Conservation (phyloP, 2,888 invertebrate genomes). For the Tiliacea aurago region DNA sequence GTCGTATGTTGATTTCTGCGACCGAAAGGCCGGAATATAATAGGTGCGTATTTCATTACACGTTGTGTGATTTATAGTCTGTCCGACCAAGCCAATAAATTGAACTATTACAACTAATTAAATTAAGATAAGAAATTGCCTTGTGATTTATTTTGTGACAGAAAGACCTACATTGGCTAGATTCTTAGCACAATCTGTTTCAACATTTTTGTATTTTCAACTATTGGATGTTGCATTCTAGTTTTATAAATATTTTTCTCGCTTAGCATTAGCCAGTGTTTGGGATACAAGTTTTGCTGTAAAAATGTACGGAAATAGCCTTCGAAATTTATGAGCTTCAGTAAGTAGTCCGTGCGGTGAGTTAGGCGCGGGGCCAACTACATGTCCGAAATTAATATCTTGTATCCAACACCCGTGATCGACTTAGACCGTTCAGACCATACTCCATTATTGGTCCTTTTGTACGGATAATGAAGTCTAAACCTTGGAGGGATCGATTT, state of each 20-base stretch:
- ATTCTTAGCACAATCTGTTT: conserved; percentile 22
- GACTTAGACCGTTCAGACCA: conserved; percentile 56
- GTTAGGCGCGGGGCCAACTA: conserved; percentile 84
- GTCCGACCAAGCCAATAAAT: conserved; percentile 49
- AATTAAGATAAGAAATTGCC: conserved; percentile 59
- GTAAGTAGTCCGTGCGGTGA: conserved; percentile 79
- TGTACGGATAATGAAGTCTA: neutral
- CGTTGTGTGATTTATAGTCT: conserved; percentile 42
- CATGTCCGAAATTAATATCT: conserved; percentile 81
- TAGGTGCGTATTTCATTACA: conserved; percentile 41
- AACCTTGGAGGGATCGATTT: neutral
- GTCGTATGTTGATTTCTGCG: conserved; percentile 31
- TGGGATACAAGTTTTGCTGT: conserved; percentile 65
- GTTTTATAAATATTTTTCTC: conserved; percentile 25
- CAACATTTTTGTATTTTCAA: conserved; percentile 19
- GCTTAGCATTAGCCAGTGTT: conserved; percentile 60
- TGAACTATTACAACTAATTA: conserved; percentile 60
- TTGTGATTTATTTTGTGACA: conserved; percentile 43
- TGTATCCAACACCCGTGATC: conserved; percentile 75
- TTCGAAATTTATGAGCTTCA: conserved; percentile 79
- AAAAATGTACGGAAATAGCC: conserved; percentile 81
- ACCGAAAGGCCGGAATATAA: conserved; percentile 41
- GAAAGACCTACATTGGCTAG: conserved; percentile 23
- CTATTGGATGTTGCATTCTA: conserved; percentile 4
- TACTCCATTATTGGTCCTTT: conserved; percentile 42